Conservation (phyloP, 2,888 invertebrate species). For the Scaptomyza parva region DNA sequence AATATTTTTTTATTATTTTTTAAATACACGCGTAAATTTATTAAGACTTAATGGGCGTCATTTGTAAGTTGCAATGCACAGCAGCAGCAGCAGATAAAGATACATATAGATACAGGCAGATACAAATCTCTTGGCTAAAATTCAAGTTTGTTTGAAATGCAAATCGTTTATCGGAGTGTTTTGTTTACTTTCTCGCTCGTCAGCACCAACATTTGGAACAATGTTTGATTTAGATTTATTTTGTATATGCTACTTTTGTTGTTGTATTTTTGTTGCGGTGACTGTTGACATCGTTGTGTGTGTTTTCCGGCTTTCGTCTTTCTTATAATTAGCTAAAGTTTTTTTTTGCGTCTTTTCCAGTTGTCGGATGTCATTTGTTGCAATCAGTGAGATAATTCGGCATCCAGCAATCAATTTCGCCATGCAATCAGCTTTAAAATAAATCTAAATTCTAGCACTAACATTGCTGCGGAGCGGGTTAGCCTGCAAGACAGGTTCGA, state of each 20-base stretch:
- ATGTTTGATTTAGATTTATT: conserved; percentile 71
- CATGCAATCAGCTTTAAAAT: conserved; percentile 62
- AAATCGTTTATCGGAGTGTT: conserved; percentile 60
- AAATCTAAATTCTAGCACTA: conserved; percentile 60
- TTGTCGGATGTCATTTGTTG: conserved; percentile 58
- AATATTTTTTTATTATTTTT: conserved; percentile 23
- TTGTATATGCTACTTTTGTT: conserved; percentile 16
- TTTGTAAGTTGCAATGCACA: conserved; percentile 52
- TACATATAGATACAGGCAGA: conserved; percentile 5
- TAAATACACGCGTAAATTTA: conserved; percentile 37
- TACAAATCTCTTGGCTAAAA: conserved; percentile 32
- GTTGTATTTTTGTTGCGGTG: conserved; percentile 29
- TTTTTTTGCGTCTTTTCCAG: conserved; percentile 38
- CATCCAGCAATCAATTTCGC: conserved; percentile 45
- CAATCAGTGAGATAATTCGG: conserved; percentile 76
- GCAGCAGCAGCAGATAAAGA: conserved; percentile 21
- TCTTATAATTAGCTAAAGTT: conserved; percentile 64
- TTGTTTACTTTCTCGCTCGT: conserved; percentile 45
- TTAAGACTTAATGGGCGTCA: conserved; percentile 52
- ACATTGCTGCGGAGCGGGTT: background rate
- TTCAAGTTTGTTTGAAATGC: conserved; percentile 69
- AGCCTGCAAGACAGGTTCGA: conserved; percentile 38
- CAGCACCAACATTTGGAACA: conserved; percentile 27
- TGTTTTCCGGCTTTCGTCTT: background rate
- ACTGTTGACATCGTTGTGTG: conserved; percentile 21